Conservation (phyloP, 2,113 vertebrate species). For the Hydrochoerus hydrochaeris region DNA sequence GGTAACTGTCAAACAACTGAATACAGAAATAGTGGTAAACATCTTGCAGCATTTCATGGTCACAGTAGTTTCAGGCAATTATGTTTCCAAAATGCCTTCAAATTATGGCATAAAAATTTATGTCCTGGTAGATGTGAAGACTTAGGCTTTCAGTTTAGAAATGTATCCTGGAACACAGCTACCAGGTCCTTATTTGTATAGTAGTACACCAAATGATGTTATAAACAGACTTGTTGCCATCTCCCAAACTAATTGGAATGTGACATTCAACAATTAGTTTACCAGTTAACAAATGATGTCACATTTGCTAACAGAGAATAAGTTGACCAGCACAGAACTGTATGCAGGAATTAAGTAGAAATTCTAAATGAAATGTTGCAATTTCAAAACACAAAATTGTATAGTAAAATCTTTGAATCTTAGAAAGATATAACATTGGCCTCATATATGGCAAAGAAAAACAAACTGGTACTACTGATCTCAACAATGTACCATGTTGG, state of each 20-base stretch:
- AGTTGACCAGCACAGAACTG: neutral
- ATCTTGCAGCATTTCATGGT: neutral
- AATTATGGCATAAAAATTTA: neutral
- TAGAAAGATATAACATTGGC: neutral
- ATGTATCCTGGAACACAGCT: neutral
- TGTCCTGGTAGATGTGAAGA: neutral
- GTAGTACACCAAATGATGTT: neutral
- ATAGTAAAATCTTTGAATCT: neutral
- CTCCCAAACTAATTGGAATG: neutral
- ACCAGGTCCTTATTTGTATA: neutral
- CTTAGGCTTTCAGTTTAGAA: neutral
- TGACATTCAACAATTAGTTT: neutral
- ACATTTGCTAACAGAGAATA: neutral
- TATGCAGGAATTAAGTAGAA: neutral
- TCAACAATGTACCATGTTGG: neutral
- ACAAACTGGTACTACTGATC: neutral
- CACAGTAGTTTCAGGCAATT: neutral
- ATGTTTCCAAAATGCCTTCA: neutral
- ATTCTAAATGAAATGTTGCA: neutral
- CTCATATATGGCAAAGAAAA: neutral
- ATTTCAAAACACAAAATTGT: neutral
- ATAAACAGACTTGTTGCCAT: neutral
- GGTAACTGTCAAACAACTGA: neutral
- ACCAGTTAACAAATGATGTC: neutral
- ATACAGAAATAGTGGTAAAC: neutral